These are phyloP conservation scores for Rhysida immarginata DNA, from an alignment of 1,140 invertebrate genomes.

Conservation along the genomic window DNA sequence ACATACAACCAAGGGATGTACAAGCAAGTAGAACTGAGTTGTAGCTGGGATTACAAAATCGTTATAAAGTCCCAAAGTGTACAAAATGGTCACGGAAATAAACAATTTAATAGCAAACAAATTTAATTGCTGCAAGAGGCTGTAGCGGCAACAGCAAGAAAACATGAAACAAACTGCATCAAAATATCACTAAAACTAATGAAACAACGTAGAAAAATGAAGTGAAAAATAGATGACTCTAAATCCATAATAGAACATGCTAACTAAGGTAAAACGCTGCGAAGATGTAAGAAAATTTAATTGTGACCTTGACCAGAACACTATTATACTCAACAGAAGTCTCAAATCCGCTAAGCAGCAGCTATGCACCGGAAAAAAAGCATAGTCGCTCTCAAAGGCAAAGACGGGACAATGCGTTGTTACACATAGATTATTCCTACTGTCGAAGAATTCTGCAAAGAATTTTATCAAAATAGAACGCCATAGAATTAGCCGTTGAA, in stretches of 20 bases:
- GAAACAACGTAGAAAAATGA: background rate
- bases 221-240: background rate
- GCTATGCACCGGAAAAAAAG: background rate
- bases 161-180: background rate
- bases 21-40: background rate
- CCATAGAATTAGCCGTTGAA: no score
- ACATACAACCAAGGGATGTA: background rate
- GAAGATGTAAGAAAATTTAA: background rate
- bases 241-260: background rate
- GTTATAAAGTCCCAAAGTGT: background rate
- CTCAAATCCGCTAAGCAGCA: background rate
- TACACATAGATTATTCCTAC: background rate
- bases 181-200: background rate
- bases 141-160: background rate
- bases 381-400: background rate
- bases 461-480: background rate
- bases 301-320: background rate
- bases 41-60: background rate
- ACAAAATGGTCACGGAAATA: background rate
- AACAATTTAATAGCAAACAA: background rate
- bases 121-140: background rate
- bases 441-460: background rate
- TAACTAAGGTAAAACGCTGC: background rate
- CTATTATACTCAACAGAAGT: background rate
- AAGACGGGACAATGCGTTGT: background rate